Evolutionary conservation across 1,140 invertebrate genomes (phyloP), one percentile per base, ranked within the genome.

Genomic region (Anastrepha ludens): DNA sequence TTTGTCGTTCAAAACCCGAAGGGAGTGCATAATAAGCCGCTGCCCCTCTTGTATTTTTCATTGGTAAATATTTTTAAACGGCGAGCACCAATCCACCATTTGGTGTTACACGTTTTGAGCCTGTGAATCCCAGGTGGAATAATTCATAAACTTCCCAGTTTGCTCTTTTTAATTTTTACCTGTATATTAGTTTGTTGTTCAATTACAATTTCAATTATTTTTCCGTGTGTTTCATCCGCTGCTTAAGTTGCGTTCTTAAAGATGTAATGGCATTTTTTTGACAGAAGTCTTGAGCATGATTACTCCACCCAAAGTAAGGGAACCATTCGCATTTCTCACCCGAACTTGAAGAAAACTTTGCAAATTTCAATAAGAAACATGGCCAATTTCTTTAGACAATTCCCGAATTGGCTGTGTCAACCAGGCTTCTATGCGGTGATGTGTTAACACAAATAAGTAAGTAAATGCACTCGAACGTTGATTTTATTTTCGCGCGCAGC

Each of bases 391-490:
- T 50, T 50, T 81, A 81, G 74, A 81, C 74, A 81, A 81, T 81
- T 81, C 47, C 44, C 50, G 74, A 58, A 81, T 81, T 81, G 74
- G 13, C 44, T 81, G 17, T 81, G 74, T 81, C 47, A 55, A 15
- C 47, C 47, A 50, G 47, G 15, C 41, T 81, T 55, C 47, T 55
- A 55, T 81, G 44, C 47, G 47, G 44, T 81, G 74, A 81, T 81
- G 74, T 81, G 74, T 55, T 81, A 81, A 81, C 44, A 81, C 74
- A 55, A 67, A 67, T 29, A 67, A 81, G 74, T 58, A 81, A 81
- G 59, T 86, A 86, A 86, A 86, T 86, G 85, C 85, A 86, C 59
- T 86, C 85, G 44, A 86, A 62, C 44, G 59, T 47, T 86, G 85
- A 62, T 86, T 86, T 86, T 62, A 62, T 86, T 86, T 29, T 59